phyloP scores from a whole-genome alignment of 1,140 invertebrate genomes.

The Diabrotica undecimpunctata region DNA sequence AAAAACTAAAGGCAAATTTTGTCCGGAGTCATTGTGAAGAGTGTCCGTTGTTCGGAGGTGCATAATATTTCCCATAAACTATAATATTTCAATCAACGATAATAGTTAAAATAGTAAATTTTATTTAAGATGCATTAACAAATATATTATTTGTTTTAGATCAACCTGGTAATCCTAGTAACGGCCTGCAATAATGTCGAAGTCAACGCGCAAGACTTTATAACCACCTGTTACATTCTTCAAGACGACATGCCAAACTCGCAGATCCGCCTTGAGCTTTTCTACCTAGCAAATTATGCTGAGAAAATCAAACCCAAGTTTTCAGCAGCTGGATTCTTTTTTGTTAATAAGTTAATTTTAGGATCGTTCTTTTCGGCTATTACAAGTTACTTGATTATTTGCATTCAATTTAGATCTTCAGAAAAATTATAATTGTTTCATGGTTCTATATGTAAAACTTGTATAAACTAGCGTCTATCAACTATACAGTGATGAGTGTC shows the following conservation, averaged over 20 bases:
- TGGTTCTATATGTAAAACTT: no score
- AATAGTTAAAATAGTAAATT: no score
- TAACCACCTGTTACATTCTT: slow-evolving; percentile 19
- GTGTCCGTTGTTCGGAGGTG: no score
- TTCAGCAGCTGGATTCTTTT: slow-evolving; percentile 18
- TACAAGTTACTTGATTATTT: slow-evolving; percentile 19
- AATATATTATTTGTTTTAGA: neutral
- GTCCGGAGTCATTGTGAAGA: no score
- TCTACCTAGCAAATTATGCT: slow-evolving; percentile 3
- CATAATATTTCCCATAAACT: no score
- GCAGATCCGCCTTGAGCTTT: slow-evolving; percentile 5
- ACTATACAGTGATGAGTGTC: no score
- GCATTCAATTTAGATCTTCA: slow-evolving; percentile 18
- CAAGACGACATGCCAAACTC: slow-evolving; percentile 16
- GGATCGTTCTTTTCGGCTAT: slow-evolving; percentile 4
- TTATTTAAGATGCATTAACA: no score
- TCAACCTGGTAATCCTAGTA: neutral
- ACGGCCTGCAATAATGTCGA: slow-evolving; percentile 2
- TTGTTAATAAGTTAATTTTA: slow-evolving; percentile 6
- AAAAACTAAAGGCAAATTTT: no score
- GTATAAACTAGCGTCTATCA: no score
- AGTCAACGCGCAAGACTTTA: slow-evolving; percentile 3
- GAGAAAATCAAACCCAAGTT: slow-evolving; percentile 11
- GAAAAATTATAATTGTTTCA: neutral
- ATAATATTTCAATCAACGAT: no score